Percentiles rank a stretch among this genome's conserved stretches.
Evolutionary conservation across 2,888 invertebrate species (phyloP).

Genomic region (Coecobrya sp.): DNA sequence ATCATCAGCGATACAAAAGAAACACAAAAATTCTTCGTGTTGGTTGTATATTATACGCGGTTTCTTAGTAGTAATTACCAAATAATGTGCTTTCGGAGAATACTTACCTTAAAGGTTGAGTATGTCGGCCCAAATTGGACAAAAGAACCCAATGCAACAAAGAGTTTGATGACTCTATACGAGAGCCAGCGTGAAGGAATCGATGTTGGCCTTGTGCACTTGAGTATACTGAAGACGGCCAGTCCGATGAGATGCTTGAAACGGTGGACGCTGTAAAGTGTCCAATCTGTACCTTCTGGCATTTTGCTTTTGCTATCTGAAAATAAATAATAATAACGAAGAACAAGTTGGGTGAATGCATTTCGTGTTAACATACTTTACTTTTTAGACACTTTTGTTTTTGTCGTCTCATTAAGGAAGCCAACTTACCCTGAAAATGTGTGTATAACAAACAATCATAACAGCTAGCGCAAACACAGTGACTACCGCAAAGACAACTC

Average conservation of each 20-base stretch:
- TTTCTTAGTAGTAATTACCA: neutral
- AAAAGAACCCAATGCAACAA: slow-evolving; percentile 83
- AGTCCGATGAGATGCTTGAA: slow-evolving; percentile 86
- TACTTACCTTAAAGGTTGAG: slow-evolving; percentile 81
- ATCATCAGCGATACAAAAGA: neutral
- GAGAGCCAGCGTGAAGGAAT: slow-evolving; percentile 81
- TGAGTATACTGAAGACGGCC: slow-evolving; percentile 86
- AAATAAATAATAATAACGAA: neutral
- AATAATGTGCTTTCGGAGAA: slow-evolving; percentile 29
- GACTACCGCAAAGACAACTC: slow-evolving; percentile 82
- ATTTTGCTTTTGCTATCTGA: slow-evolving; percentile 86
- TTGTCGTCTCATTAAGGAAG: slow-evolving; percentile 8
- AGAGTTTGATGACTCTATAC: slow-evolving; percentile 83
- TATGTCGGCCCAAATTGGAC: slow-evolving; percentile 83
- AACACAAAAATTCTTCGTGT: neutral
- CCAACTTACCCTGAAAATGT: slow-evolving; percentile 85
- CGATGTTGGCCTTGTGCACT: slow-evolving; percentile 83
- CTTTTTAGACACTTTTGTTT: neutral
- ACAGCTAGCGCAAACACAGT: slow-evolving; percentile 84
- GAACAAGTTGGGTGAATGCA: slow-evolving; percentile 12
- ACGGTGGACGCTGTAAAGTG: slow-evolving; percentile 84
- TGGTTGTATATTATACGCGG: neutral
- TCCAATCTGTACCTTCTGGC: slow-evolving; percentile 86
- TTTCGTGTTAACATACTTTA: neutral
- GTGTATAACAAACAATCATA: slow-evolving; percentile 85